Percentiles rank a stretch among this genome's conserved stretches.
phyloP scores from a whole-genome alignment of 2,113 vertebrate genomes.

The Aldabrachelys gigantea region DNA sequence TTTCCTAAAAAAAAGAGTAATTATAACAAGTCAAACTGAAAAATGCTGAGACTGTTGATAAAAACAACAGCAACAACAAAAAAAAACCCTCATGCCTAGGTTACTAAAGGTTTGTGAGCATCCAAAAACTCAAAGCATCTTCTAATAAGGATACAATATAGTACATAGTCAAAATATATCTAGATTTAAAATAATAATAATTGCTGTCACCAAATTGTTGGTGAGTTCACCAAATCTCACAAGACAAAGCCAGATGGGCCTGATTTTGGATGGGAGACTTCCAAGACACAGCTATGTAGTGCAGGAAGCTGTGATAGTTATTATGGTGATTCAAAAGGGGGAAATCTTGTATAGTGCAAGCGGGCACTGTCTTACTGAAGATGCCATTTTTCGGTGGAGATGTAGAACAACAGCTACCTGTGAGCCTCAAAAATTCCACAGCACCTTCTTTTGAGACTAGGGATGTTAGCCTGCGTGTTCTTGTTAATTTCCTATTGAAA shows the following conservation, averaged over 20 bases:
- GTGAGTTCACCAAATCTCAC: background rate
- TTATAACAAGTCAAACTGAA: background rate
- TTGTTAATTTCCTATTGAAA: background rate
- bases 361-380: background rate
- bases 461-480: background rate
- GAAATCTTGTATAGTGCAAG: background rate
- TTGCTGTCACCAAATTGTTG: background rate
- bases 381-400: background rate
- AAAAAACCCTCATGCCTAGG: background rate
- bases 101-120: background rate
- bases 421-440: background rate
- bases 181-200: background rate
- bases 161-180: background rate
- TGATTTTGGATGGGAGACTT: background rate
- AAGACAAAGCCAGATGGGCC: background rate
- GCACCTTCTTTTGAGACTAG: background rate
- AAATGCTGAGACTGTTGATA: background rate
- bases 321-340: background rate
- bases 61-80: background rate
- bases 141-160: background rate
- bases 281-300: background rate
- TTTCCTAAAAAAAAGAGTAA: background rate
- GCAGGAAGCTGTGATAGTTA: conserved; percentile 28
- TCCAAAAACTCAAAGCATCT: background rate
- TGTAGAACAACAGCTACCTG: background rate